phyloP scores from a whole-genome alignment of 1,140 invertebrate genomes.

The Drosophila albomicans region DNA sequence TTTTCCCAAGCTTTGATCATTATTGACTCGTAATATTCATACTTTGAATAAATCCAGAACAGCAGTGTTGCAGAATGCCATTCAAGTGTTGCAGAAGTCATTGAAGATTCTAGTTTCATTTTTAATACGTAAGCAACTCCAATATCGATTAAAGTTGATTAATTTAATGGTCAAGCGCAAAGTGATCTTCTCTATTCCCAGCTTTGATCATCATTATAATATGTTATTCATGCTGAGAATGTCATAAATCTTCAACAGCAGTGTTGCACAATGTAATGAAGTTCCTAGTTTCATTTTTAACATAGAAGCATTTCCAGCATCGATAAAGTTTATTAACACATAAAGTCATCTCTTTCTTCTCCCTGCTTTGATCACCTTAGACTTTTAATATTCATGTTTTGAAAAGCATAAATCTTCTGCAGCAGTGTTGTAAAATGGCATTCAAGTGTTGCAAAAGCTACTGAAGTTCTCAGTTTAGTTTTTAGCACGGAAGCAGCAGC shows the following conservation, averaged over 20 bases:
- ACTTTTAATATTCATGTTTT: not conserved
- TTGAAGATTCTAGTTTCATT: not conserved
- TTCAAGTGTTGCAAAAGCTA: not conserved
- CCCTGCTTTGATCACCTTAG: too few species aligned
- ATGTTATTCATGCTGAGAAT: too few species aligned
- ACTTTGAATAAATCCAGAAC: not conserved
- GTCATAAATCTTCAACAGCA: not conserved
- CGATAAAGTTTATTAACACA: slow-evolving; percentile 32
- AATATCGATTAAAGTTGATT: slow-evolving; percentile 25
- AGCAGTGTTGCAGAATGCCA: not conserved
- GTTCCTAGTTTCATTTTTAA: not conserved
- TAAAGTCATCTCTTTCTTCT: too few species aligned
- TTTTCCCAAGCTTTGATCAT: too few species aligned
- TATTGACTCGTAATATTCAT: not conserved
- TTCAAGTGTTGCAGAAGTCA: not conserved
- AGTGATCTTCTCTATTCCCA: too few species aligned
- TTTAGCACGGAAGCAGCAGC: slow-evolving; percentile 9
- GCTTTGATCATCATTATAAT: not conserved
- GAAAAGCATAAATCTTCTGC: not conserved
- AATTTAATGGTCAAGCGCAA: slow-evolving; percentile 35
- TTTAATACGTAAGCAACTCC: not conserved
- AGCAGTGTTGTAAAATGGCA: not conserved
- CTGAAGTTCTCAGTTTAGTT: not conserved
- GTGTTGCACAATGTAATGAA: not conserved
- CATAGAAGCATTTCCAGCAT: slow-evolving; percentile 5